Conservation (phyloP, 2,888 invertebrate genomes). For the Perithous albicinctus region DNA sequence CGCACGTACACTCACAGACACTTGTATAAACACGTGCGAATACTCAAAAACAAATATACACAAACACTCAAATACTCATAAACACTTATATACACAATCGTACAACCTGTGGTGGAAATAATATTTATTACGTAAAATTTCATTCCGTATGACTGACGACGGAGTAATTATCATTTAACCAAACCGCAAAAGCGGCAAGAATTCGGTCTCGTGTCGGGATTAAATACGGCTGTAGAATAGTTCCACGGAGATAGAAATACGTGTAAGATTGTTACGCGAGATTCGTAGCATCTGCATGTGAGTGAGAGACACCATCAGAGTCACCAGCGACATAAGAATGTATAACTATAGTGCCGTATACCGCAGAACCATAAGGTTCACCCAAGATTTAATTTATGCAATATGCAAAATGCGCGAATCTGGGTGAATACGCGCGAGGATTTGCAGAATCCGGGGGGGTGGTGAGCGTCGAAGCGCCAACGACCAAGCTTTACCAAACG, state of each 20-base stretch:
- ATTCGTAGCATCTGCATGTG: conserved; percentile 7
- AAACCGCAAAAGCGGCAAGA: background rate
- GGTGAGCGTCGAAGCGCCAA: conserved; percentile 21
- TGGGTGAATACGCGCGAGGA: conserved; percentile 60
- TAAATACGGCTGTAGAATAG: background rate
- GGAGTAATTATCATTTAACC: background rate
- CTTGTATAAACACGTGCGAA: no score
- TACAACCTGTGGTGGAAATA: background rate
- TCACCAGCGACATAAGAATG: conserved; percentile 21
- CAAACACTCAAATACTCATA: no score
- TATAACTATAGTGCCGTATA: conserved; percentile 1
- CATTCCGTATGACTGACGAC: background rate
- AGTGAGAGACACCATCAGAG: conserved; percentile 6
- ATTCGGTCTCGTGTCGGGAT: background rate
- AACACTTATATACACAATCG: background rate
- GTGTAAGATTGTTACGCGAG: background rate
- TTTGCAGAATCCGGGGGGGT: conserved; percentile 37
- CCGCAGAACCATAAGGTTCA: conserved; percentile 45
- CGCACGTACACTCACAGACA: no score
- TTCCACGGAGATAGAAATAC: background rate
- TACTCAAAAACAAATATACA: no score
- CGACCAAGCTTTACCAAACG: conserved; percentile 70
- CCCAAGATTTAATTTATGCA: conserved; percentile 65
- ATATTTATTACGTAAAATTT: background rate
- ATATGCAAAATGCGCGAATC: conserved; percentile 65